phyloP scores from a whole-genome alignment of 2,113 vertebrate species.

The Nestor notabilis region DNA sequence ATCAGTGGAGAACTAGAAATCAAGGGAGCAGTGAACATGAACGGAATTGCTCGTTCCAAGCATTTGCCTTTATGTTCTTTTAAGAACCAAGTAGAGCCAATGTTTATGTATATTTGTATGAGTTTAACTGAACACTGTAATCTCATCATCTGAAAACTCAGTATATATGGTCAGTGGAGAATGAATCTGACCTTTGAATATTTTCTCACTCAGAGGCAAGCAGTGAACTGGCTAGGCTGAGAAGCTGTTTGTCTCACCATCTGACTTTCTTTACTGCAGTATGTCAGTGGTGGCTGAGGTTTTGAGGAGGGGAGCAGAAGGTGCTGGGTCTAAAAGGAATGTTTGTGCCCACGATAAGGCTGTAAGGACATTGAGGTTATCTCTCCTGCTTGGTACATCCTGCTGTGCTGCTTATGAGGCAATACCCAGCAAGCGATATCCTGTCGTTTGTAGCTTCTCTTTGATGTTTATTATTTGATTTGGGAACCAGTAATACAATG shows the following conservation, averaged over 20 bases:
- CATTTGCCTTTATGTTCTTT: background rate
- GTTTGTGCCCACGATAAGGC: background rate
- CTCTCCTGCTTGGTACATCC: slow-evolving; percentile 18
- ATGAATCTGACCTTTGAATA: background rate
- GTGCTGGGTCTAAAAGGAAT: background rate
- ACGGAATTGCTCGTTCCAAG: background rate
- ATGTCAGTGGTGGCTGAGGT: background rate
- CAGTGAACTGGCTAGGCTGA: background rate
- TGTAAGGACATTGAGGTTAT: slow-evolving; percentile 18
- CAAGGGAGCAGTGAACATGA: background rate
- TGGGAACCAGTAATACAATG: background rate
- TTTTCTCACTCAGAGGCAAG: background rate
- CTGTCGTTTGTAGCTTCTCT: slow-evolving; percentile 48
- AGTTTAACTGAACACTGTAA: background rate
- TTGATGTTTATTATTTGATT: slow-evolving; percentile 27
- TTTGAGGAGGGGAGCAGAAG: background rate
- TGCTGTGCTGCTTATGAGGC: background rate
- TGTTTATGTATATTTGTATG: background rate
- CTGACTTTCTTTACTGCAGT: background rate
- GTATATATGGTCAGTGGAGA: background rate
- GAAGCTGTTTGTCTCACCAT: background rate
- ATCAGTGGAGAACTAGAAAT: background rate
- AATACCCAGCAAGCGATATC: background rate
- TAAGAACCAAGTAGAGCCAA: background rate
- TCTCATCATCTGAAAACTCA: background rate